These are phyloP conservation scores for Apis dorsata DNA, from an alignment of 1,140 invertebrate genomes.

Conservation along the genomic window DNA sequence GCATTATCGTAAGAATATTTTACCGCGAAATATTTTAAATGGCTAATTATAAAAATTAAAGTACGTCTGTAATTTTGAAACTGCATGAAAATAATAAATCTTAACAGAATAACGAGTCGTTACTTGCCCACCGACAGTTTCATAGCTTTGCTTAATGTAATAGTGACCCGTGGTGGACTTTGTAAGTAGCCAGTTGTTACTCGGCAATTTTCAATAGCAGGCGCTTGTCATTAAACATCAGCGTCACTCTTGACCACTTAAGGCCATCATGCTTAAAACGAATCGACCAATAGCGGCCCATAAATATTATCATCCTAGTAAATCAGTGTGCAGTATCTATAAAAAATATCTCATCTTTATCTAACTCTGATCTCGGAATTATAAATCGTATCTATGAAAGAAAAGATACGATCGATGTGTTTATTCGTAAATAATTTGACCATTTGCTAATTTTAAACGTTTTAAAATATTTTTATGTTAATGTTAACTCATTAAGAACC, in stretches of 20 bases:
- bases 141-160: constrained; percentile 11
- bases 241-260: constrained; percentile 19
- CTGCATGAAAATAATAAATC: background rate
- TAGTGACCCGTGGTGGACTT: constrained; percentile 17
- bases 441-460: background rate
- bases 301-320: background rate
- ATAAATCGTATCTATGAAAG: no score
- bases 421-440: no score
- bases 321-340: background rate
- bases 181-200: constrained; percentile 19
- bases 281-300: constrained; percentile 3
- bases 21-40: background rate
- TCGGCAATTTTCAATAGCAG: constrained; percentile 21
- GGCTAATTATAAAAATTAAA: background rate
- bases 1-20: background rate
- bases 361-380: background rate
- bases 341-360: background rate
- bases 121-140: background rate
- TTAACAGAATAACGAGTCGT: background rate
- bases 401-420: no score
- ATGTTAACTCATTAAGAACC: no score
- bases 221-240: constrained; percentile 22
- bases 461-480: no score
- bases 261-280: constrained; percentile 12
- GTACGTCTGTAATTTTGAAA: background rate